Percentiles rank a stretch among this genome's conserved stretches.
Evolutionary conservation across 2,888 invertebrate genomes (phyloP).

Genomic region (Andrena camellia): DNA sequence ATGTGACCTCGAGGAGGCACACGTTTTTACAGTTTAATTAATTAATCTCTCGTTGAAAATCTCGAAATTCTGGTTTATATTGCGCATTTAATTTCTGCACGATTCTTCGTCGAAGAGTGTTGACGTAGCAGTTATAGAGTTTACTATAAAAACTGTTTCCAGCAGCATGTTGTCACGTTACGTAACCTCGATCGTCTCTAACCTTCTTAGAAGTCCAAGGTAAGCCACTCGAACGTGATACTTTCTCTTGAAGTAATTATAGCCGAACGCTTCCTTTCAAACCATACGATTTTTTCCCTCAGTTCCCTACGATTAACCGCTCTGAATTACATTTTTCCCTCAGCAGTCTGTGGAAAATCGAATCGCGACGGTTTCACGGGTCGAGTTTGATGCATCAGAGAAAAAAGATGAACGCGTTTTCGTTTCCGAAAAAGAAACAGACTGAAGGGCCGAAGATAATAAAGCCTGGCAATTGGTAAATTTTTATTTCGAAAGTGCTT

Average conservation of each 20-base stretch:
- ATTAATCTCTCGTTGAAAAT: not conserved
- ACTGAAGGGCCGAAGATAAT: conserved; percentile 17
- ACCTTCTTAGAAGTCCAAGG: conserved; percentile 39
- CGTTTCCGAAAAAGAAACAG: not conserved
- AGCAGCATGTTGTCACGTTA: conserved; percentile 35
- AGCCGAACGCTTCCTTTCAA: not conserved
- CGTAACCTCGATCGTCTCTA: conserved; percentile 34
- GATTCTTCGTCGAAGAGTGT: not conserved
- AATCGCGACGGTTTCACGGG: conserved; percentile 16
- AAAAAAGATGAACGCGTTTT: conserved; percentile 12
- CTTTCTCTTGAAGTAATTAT: not conserved
- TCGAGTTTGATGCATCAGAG: not conserved
- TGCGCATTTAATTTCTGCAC: not conserved
- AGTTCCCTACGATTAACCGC: not conserved
- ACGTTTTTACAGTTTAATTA: not conserved
- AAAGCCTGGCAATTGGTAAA: conserved; percentile 41
- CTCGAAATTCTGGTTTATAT: not conserved
- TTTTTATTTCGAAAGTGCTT: not conserved
- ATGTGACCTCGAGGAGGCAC: not conserved
- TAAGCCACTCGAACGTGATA: conserved; percentile 35
- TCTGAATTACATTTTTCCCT: not conserved
- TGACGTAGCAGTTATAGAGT: too few relatives aligned
- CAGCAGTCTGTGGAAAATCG: conserved; percentile 1
- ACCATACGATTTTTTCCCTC: not conserved
- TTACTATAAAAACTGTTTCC: not conserved